These are phyloP conservation scores for Drosophila takahashii DNA, from an alignment of 1,140 invertebrate species.

Conservation along the genomic window DNA sequence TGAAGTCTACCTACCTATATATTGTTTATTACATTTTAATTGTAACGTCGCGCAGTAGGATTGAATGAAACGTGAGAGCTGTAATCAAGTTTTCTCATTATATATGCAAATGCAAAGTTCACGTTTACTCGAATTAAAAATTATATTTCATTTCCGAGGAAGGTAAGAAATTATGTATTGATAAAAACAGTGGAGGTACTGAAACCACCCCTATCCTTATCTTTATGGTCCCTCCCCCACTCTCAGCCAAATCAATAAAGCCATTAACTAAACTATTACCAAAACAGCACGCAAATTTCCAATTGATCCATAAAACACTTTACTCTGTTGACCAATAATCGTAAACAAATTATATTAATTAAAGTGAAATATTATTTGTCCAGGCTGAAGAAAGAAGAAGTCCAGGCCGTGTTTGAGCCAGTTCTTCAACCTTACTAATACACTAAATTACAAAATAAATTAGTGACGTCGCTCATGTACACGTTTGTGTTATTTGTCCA, in stretches of 20 bases:
- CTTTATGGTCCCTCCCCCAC: neutral
- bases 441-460: neutral
- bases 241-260: conserved; percentile 57
- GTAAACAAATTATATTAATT: conserved; percentile 78
- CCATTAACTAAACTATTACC: conserved; percentile 50
- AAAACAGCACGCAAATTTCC: conserved; percentile 66
- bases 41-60: conserved; percentile 21
- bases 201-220: neutral
- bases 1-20: conserved; percentile 13
- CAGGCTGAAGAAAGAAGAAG: neutral
- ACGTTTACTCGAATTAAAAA: conserved; percentile 62
- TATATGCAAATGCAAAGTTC: conserved; percentile 69
- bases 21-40: conserved; percentile 68
- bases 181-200: neutral
- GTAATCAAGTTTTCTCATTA: conserved; percentile 39
- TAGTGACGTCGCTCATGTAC: neutral
- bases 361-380: conserved; percentile 68
- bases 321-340: conserved; percentile 68
- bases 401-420: neutral
- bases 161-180: conserved; percentile 1
- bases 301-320: conserved; percentile 48
- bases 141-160: conserved; percentile 51
- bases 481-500: neutral
- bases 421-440: conserved; percentile 4
- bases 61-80: neutral